Percentiles rank a stretch among this genome's conserved stretches.
These are phyloP conservation scores for Blera fallax DNA, from an alignment of 2,888 invertebrate species.

Conservation along the genomic window DNA sequence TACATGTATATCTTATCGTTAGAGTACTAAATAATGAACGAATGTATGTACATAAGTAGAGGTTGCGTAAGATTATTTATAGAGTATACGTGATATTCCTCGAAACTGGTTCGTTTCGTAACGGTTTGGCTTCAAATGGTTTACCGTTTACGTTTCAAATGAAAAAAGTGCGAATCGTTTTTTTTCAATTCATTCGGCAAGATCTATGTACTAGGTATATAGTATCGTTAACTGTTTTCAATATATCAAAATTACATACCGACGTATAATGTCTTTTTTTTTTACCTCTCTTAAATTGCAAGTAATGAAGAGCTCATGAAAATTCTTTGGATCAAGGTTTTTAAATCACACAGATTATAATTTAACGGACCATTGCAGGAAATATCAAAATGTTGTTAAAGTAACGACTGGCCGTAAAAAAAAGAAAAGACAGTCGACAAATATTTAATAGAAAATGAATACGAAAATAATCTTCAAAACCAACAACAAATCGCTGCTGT, in stretches of 20 bases:
- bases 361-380: slow-evolving; percentile 36
- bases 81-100: too few relatives aligned
- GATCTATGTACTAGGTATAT: too few relatives aligned
- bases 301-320: slow-evolving; percentile 29
- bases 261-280: neutral
- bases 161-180: too few relatives aligned
- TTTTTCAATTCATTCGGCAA: too few relatives aligned
- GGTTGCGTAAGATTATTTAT: too few relatives aligned
- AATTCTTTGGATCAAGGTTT: slow-evolving; percentile 34
- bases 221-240: slow-evolving; percentile 8
- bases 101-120: too few relatives aligned
- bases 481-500: neutral
- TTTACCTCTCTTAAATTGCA: slow-evolving; percentile 12
- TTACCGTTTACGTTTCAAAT: too few relatives aligned
- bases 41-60: too few relatives aligned
- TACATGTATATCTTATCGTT: too few relatives aligned
- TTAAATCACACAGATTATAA: slow-evolving; percentile 28
- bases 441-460: slow-evolving; percentile 9
- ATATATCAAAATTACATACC: neutral
- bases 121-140: too few relatives aligned
- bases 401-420: slow-evolving; percentile 31
- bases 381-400: slow-evolving; percentile 46
- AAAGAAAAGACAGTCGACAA: neutral
- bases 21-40: too few relatives aligned
- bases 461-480: slow-evolving; percentile 23